Conservation (phyloP, 2,888 invertebrate species). For the Drosophila kuntzei region DNA sequence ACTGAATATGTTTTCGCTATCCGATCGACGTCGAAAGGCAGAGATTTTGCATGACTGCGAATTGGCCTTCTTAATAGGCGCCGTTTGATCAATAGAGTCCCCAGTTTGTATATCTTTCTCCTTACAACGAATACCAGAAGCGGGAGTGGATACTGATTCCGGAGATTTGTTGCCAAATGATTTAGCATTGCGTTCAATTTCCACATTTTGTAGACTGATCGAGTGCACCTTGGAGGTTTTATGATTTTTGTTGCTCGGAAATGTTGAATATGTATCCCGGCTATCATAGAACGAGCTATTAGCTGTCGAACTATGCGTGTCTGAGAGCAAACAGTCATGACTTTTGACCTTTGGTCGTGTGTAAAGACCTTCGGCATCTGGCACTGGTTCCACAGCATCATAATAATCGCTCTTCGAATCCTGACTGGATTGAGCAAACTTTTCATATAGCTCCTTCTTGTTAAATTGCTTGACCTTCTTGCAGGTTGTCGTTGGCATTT, state of each 20-base stretch:
- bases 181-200: conserved; percentile 88
- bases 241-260: conserved; percentile 87
- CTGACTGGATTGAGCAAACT: conserved; percentile 88
- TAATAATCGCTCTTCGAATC: conserved; percentile 91
- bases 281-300: conserved; percentile 87
- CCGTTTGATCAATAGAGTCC: conserved; percentile 82
- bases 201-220: conserved; percentile 90
- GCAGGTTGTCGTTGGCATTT: conserved; percentile 86
- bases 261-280: conserved; percentile 88
- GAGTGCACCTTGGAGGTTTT: conserved; percentile 89
- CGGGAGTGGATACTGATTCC: conserved; percentile 79
- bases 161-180: conserved; percentile 84
- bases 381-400: conserved; percentile 87
- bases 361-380: conserved; percentile 60
- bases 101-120: conserved; percentile 84
- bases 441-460: conserved; percentile 86
- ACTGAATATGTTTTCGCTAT: conserved; percentile 90
- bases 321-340: conserved; percentile 88
- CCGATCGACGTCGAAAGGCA: conserved; percentile 88
- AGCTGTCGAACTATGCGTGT: conserved; percentile 84
- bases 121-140: conserved; percentile 75
- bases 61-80: conserved; percentile 71
- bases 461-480: conserved; percentile 83
- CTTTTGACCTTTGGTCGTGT: conserved; percentile 86
- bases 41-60: conserved; percentile 84